Base-by-base conservation (phyloP, 1,140 invertebrate genomes). In the Drosophila mauritiana region DNA sequence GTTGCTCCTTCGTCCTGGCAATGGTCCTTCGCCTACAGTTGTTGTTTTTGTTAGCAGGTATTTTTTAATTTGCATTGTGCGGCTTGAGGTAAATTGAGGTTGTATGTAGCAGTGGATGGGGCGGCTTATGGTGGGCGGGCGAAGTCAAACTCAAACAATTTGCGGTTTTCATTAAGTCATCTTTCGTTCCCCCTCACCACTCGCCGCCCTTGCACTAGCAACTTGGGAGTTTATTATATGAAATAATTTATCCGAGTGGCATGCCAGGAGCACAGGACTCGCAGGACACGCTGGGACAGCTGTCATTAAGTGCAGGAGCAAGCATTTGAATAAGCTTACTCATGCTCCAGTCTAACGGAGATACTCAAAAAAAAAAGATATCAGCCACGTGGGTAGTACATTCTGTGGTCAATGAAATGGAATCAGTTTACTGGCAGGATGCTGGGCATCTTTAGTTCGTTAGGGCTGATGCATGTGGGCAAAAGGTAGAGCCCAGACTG, bases 81-180 rank as follows among this genome's bases (percentile, higher is more conserved):
- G 75, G 56, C 69, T 48, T 51, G 64, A 74, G 57, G 69, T 48
- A 40, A 31, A 25, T 17, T 34, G 64, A 45, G 59, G 34, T 51
- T 51, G 25, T 37, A 13, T 37, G 25, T 20, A 10, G 31, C 31
- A 10, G 3, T 22, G 39, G 15, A 10, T 13, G 40, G 22, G 6
- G 7, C 3, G 46, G 31, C 31, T 31, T 31, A 31, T 8, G 39
- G 12, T 48, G 13, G 46, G 45, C 4, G 20, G 39, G 10, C 3
- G 27, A 79, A 81, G 74, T 69, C 59, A 75, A 84, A 84, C 80
- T 84, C 84, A 89, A 88, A 88, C 84, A 88, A 89, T 88, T 88
- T 89, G 80, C 80, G 84, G 77, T 80, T 88, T 89, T 89, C 84
- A 89, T 89, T 89, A 89, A 88, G 72, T 89, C 73, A 89, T 70